Conservation (phyloP, 2,113 vertebrate genomes). For the Gobiocypris rarus region DNA sequence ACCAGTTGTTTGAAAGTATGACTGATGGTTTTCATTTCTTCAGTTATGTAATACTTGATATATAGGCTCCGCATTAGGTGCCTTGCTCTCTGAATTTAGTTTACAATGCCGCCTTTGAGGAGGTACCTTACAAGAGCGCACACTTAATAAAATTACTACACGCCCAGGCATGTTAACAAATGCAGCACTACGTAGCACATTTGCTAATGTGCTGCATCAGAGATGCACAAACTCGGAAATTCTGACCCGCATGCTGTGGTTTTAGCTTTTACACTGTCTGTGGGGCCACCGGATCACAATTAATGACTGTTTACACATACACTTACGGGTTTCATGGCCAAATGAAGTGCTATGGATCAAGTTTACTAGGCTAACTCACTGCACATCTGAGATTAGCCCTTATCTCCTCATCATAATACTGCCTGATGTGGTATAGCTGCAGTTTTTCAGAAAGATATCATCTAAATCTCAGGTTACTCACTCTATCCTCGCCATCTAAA, state of each 20-base stretch:
- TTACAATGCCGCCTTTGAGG: constrained; percentile 2
- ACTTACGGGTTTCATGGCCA: not conserved
- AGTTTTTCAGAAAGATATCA: constrained; percentile 16
- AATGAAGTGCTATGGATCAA: constrained; percentile 3
- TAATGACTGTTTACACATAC: constrained; percentile 8
- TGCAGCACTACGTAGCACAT: not conserved
- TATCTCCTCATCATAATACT: constrained; percentile 21
- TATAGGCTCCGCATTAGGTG: constrained; percentile 6
- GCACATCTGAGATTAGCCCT: constrained; percentile 14
- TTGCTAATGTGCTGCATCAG: not conserved
- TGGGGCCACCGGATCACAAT: not conserved
- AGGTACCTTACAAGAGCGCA: not conserved
- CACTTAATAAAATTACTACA: constrained; percentile 2
- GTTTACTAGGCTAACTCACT: constrained; percentile 10
- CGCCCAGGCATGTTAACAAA: constrained; percentile 4
- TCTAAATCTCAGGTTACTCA: constrained; percentile 30
- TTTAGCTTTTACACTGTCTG: constrained; percentile 8
- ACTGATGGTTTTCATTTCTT: constrained; percentile 26
- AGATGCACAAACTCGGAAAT: not conserved
- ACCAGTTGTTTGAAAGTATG: constrained; percentile 32
- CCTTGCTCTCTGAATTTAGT: not conserved
- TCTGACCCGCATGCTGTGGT: not conserved
- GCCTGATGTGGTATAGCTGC: constrained; percentile 24
- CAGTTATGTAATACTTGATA: constrained; percentile 10
- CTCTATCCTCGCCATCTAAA: constrained; percentile 9